Percentiles rank a stretch among this genome's conserved stretches.
These are phyloP conservation scores for Halcyon senegalensis DNA, from an alignment of 2,113 vertebrate genomes.

Conservation along the genomic window DNA sequence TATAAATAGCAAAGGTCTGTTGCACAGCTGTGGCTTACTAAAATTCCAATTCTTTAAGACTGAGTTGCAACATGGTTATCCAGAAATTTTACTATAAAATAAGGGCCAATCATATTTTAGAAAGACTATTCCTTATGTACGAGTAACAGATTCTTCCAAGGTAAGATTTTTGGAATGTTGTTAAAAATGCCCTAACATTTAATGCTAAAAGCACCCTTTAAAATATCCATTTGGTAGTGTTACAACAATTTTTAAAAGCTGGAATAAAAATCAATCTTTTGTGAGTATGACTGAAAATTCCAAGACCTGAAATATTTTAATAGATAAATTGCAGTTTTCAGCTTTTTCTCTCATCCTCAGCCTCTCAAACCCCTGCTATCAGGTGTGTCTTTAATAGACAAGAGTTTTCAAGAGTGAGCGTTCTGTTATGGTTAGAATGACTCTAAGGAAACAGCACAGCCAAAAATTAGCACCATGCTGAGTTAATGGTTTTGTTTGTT, in stretches of 20 bases:
- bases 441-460: background rate
- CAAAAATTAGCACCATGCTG: background rate
- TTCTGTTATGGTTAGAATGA: background rate
- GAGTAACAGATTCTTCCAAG: background rate
- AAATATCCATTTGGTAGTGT: background rate
- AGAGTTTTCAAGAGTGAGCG: background rate
- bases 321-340: background rate
- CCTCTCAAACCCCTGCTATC: background rate
- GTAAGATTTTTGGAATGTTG: background rate
- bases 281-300: background rate
- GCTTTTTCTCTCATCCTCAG: background rate
- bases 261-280: background rate
- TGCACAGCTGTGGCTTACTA: background rate
- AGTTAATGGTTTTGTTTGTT: background rate
- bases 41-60: background rate
- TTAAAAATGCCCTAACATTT: background rate
- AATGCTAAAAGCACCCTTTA: background rate
- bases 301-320: background rate
- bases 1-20: background rate
- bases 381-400: background rate
- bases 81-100: background rate
- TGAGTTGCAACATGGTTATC: background rate
- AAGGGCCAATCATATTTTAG: background rate
- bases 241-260: background rate
- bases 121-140: background rate